Conservation (phyloP, 2,797 vertebrate species). For the Psittacula derbiana region DNA sequence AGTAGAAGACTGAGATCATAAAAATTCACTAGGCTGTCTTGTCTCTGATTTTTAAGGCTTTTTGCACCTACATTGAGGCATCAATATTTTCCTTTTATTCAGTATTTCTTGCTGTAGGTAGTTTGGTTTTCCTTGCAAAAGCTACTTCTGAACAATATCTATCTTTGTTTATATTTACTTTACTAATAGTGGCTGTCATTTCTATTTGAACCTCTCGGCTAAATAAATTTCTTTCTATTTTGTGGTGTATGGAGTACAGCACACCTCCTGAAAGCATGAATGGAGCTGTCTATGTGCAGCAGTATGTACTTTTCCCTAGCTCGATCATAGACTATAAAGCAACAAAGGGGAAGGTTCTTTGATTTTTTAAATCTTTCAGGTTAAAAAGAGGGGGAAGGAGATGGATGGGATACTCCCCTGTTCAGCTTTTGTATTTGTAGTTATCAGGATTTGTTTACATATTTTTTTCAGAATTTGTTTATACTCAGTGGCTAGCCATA, state of each 20-base stretch:
- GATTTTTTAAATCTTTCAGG: background rate
- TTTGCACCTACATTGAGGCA: background rate
- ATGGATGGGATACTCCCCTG: background rate
- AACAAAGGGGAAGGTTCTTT: background rate
- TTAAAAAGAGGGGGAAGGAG: background rate
- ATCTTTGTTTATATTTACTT: slow-evolving; percentile 46
- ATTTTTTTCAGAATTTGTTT: background rate
- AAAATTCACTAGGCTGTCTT: background rate
- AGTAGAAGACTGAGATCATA: background rate
- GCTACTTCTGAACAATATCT: background rate
- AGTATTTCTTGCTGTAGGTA: background rate
- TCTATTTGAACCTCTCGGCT: slow-evolving; percentile 23
- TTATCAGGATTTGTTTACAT: background rate
- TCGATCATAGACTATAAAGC: background rate
- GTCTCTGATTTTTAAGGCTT: background rate
- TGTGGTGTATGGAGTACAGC: background rate
- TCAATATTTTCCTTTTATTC: slow-evolving; percentile 7
- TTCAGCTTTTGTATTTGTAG: background rate
- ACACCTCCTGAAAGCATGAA: background rate
- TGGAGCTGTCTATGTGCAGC: background rate
- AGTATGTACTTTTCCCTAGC: background rate
- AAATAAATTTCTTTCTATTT: slow-evolving; percentile 30
- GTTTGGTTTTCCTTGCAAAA: slow-evolving; percentile 7
- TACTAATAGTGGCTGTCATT: slow-evolving; percentile 33
- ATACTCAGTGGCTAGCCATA: background rate